Evolutionary conservation across 2,888 invertebrate genomes (phyloP).

Genomic region (Habrosyne pyritoides): DNA sequence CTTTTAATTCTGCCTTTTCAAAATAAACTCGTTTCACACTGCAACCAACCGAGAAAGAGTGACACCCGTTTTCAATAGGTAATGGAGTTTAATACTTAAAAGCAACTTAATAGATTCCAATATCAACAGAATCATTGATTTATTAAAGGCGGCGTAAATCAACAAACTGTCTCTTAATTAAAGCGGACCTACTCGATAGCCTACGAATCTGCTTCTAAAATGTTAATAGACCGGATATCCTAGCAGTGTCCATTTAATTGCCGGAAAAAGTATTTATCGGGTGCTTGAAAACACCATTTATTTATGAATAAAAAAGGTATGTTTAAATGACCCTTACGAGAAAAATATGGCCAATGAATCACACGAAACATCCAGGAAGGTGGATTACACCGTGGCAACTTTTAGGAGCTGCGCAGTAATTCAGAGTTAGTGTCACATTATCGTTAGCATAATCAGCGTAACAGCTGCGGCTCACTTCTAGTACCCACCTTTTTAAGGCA

Average conservation of each 20-base stretch:
- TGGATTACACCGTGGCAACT: conserved; percentile 22
- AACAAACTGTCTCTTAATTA: neutral
- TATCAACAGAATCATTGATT: too few relatives aligned
- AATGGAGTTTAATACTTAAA: too few relatives aligned
- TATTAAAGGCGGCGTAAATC: neutral
- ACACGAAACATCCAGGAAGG: conserved; percentile 15
- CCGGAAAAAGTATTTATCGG: neutral
- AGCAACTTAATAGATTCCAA: too few relatives aligned
- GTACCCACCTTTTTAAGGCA: conserved; percentile 19
- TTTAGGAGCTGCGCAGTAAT: conserved; percentile 30
- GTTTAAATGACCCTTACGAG: conserved; percentile 7
- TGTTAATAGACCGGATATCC: conserved; percentile 1
- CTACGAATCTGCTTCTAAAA: neutral
- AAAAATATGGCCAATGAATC: conserved; percentile 11
- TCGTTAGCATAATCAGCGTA: conserved; percentile 62
- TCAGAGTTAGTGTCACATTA: conserved; percentile 53
- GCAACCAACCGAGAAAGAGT: too few relatives aligned
- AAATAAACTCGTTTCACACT: too few relatives aligned
- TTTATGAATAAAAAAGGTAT: neutral
- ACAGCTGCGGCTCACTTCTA: conserved; percentile 40
- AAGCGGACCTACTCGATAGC: neutral
- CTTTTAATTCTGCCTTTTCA: neutral
- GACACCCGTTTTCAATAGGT: too few relatives aligned
- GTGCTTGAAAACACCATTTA: neutral
- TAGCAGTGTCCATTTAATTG: neutral